Percentiles rank a stretch among this genome's conserved stretches.
phyloP scores from a whole-genome alignment of 2,113 vertebrate species.

The Ceratotherium simum region DNA sequence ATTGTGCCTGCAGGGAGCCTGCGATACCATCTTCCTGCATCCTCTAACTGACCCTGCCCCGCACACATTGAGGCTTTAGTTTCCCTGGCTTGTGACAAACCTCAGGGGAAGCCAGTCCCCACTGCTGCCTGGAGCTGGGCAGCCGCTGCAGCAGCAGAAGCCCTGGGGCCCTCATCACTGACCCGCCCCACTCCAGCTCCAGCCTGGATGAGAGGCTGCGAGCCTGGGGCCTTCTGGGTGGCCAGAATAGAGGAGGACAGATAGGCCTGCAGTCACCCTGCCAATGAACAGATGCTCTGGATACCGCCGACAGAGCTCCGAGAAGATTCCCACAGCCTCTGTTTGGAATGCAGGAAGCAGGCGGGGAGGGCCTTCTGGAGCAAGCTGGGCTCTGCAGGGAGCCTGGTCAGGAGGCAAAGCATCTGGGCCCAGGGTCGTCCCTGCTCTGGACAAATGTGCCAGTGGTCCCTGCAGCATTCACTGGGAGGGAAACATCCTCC shows the following conservation, averaged over 20 bases:
- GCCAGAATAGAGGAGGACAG: neutral
- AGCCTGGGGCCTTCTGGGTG: neutral
- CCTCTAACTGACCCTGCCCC: neutral
- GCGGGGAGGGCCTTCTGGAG: neutral
- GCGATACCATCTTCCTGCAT: slow-evolving; percentile 58
- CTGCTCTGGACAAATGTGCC: neutral
- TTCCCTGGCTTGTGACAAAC: neutral
- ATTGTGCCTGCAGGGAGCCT: neutral
- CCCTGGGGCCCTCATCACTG: neutral
- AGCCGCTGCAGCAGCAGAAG: neutral
- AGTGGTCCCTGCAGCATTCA: neutral
- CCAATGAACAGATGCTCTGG: neutral
- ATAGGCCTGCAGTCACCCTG: neutral
- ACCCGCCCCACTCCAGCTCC: neutral
- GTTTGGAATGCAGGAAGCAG: neutral
- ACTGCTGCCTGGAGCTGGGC: neutral
- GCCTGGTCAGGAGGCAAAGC: neutral
- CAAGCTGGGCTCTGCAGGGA: neutral
- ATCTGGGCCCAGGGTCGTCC: neutral
- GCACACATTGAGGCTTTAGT: neutral
- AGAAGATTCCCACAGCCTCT: neutral
- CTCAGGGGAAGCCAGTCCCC: neutral
- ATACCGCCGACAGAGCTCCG: neutral
- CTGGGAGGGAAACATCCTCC: neutral
- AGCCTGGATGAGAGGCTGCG: neutral